Evolutionary conservation across 1,140 invertebrate species (phyloP), one percentile per base, ranked within the genome.

Genomic region (Periplaneta americana): DNA sequence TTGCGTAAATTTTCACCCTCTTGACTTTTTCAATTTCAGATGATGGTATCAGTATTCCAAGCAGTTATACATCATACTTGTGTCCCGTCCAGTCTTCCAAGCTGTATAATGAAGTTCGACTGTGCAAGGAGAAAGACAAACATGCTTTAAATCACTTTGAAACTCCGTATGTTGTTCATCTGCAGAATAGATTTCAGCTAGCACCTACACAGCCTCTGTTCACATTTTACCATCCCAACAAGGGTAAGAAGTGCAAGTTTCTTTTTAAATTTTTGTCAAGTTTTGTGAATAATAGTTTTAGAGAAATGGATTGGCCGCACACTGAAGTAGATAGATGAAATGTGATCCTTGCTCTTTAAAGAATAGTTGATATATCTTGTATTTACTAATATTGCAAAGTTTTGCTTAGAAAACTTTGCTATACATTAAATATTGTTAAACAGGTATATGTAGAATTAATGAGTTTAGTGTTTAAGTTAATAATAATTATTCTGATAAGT

Each of bases 11-110:
- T n/a, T n/a, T n/a, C n/a, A n/a, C n/a, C n/a, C n/a, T n/a, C n/a
- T n/a, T n/a, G n/a, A n/a, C n/a, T n/a, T n/a, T n/a, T n/a, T n/a
- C n/a, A n/a, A n/a, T 88, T 87, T 37, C 85, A 94, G 93, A 93
- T 75, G 94, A 94, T 90, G 98, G 97, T 31, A 95, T 99, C 80
- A 98, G 96, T 86, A 99, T 99, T 88, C 98, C 98, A 9, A 88
- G 88, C 84, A 93, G 93, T 80, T 99, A 99, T 85, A 97, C 94
- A 4, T 99, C 98, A 0, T 98, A 95, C 88, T 90, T 99, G 34
- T 93, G 94, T 81, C 98, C 98, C 1, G 89, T 99, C 32, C 95
- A 95, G 87, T 95, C 94, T 15, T 89, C 92, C 18, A 95, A 95
- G 87, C 87, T 97, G 32, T 94, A 92, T 85, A 92, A 93, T 84